Percentiles rank a stretch among this genome's conserved stretches.
Conservation (phyloP, 2,113 vertebrate genomes). For the Sigmodon hispidus region DNA sequence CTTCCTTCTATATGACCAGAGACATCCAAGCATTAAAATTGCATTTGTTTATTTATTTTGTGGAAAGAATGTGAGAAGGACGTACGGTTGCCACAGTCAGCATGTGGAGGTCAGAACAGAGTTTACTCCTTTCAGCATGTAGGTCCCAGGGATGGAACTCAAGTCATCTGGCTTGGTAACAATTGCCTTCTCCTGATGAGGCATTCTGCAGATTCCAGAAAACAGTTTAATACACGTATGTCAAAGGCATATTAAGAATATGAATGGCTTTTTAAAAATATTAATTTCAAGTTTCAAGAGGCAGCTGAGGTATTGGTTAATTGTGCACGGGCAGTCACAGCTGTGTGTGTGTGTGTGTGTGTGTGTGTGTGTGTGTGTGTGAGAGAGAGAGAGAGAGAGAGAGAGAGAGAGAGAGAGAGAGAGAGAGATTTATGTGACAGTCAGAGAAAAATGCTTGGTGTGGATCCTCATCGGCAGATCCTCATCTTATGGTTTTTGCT, state of each 20-base stretch:
- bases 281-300: not conserved
- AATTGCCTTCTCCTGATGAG: not conserved
- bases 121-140: accelerated
- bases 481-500: not conserved
- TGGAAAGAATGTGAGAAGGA: not conserved
- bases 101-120: not conserved
- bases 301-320: not conserved
- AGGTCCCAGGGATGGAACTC: not conserved
- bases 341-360: not conserved
- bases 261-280: not conserved
- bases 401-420: no score
- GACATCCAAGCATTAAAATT: not conserved
- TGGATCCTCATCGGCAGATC: not conserved
- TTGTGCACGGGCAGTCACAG: no score
- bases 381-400: no score
- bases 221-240: not conserved
- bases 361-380: not conserved
- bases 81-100: not conserved
- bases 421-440: not conserved
- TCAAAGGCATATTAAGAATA: not conserved
- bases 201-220: not conserved
- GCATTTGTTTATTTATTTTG: not conserved
- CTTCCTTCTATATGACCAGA: not conserved
- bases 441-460: no score
- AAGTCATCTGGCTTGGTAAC: not conserved